Conservation (phyloP, 2,888 invertebrate species). For the Deilephila porcellus region DNA sequence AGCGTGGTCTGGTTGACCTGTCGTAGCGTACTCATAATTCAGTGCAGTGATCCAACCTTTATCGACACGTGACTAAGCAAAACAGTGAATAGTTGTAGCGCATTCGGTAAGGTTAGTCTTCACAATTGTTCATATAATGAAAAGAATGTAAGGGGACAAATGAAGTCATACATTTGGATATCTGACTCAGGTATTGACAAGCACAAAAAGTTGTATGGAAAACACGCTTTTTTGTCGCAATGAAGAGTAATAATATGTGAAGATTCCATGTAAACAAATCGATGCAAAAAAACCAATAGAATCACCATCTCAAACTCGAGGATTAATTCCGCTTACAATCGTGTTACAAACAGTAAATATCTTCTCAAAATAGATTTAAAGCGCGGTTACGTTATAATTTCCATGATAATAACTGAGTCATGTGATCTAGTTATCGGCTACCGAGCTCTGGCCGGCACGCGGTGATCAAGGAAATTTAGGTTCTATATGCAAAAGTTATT, state of each 20-base stretch:
- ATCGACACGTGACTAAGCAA: slow-evolving; percentile 15
- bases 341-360: slow-evolving; percentile 1
- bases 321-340: slow-evolving; percentile 4
- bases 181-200: no score
- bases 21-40: slow-evolving; percentile 46
- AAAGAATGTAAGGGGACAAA: neutral
- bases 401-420: slow-evolving; percentile 17
- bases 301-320: neutral
- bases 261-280: no score
- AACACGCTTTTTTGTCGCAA: no score
- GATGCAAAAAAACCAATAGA: neutral
- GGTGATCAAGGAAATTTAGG: slow-evolving; percentile 15
- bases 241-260: no score
- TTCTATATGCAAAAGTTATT: slow-evolving; percentile 3
- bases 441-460: slow-evolving; percentile 8
- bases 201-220: no score
- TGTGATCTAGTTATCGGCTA: slow-evolving; percentile 21
- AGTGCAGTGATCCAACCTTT: slow-evolving; percentile 38
- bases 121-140: neutral
- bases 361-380: slow-evolving; percentile 19
- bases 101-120: slow-evolving; percentile 19
- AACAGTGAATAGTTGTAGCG: neutral
- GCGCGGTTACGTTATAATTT: slow-evolving; percentile 19
- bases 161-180: neutral
- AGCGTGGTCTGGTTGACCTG: slow-evolving; percentile 64